Base-by-base conservation (phyloP, 2,888 invertebrate species). In the Bruchidius siliquastri region DNA sequence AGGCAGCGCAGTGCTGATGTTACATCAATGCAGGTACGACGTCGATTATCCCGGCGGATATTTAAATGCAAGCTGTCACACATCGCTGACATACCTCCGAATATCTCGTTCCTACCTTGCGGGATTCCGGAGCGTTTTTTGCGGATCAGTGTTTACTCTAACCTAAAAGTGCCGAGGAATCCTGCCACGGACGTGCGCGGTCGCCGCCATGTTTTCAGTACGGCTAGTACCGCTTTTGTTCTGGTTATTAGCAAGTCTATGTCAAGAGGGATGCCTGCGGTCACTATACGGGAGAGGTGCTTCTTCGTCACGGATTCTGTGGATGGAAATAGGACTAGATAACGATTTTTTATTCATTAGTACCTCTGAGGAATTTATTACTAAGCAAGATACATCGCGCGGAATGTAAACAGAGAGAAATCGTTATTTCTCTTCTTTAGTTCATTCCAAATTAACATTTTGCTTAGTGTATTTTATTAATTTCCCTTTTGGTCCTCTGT, bases 221-320 rank as follows among this genome's bases (percentile, higher is more conserved):
- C 77, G 78, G 82, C 77, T 84, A 84, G 84, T 84, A 84, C 80
- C 78, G 80, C 82, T 83, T 83, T 83, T 82, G 83, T 84, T 83
- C 82, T 83, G 83, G 80, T 83, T 84, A 83, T 83, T 83, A 84
- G 81, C 83, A 79, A 80, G 80, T 80, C 78, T 76, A 75, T 77
- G 74, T 78, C 78, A 49, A 49, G 49, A 49, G 49, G 49, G 49
- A 49, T 49, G 49, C 49, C 49, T 18, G 49, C 49, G 49, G 49
- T 49, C 49, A 49, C 49, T 49, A 49, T 49, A 49, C 49, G 49
- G 49, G 49, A 49, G 49, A 49, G 49, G 49, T 49, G 49, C 49
- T 49, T 49, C 49, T 49, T 13, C 49, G 49, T 49, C 49, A 49
- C 49, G 49, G 49, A 49, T 49, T 49, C 49, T 49, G 49, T 49